Conservation (phyloP, 2,113 vertebrate species). For the Apaloderma vittatum region DNA sequence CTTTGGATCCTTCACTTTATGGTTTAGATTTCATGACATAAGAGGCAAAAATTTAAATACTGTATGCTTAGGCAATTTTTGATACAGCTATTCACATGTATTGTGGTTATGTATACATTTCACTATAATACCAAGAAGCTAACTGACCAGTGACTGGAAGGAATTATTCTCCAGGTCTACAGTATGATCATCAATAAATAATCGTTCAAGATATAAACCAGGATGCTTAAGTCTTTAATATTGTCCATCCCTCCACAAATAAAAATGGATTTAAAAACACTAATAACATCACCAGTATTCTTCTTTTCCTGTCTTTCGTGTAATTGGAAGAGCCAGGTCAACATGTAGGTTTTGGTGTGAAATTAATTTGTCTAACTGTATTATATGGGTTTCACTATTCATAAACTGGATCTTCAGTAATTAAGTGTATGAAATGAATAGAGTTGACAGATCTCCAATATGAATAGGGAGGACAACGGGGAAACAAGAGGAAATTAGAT, state of each 20-base stretch:
- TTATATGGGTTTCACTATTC: neutral
- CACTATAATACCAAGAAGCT: neutral
- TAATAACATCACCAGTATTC: neutral
- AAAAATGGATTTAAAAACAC: neutral
- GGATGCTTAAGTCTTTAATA: neutral
- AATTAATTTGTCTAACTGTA: neutral
- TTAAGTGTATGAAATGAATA: neutral
- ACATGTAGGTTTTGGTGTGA: neutral
- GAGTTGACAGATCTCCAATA: neutral
- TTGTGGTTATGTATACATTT: neutral
- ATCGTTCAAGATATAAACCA: neutral
- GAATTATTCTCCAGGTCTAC: neutral
- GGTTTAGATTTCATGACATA: neutral
- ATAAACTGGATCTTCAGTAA: neutral
- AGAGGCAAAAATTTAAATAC: neutral
- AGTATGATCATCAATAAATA: accelerated
- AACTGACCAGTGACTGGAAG: neutral
- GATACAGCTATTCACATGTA: neutral
- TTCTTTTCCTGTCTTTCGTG: neutral
- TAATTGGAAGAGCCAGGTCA: neutral
- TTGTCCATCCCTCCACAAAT: neutral
- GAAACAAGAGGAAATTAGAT: neutral
- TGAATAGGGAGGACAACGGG: accelerated
- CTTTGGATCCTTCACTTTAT: neutral
- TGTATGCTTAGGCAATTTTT: neutral